Evolutionary conservation across 2,113 vertebrate species (phyloP).

Genomic region (Theropithecus gelada): DNA sequence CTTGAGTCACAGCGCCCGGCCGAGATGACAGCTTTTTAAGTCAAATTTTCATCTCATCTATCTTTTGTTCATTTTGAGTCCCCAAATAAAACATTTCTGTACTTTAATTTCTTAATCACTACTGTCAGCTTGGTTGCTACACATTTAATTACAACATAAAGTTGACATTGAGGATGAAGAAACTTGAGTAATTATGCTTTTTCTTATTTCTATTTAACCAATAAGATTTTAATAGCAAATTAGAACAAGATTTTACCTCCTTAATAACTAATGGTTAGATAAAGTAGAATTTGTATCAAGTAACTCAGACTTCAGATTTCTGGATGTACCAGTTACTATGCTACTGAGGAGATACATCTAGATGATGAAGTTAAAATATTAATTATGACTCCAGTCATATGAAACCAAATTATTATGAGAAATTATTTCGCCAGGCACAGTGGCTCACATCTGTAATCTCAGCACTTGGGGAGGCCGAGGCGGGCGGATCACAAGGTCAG

Average conservation of each 20-base stretch:
- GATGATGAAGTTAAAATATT: background rate
- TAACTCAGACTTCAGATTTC: background rate
- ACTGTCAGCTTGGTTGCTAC: background rate
- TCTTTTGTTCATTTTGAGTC: constrained; percentile 25
- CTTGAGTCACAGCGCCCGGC: too few species aligned
- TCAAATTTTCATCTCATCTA: background rate
- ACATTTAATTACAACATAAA: constrained; percentile 22
- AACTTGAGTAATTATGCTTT: constrained; percentile 14
- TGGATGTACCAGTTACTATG: background rate
- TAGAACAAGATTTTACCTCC: constrained; percentile 11
- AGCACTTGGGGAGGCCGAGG: too few species aligned
- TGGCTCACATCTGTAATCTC: too few species aligned
- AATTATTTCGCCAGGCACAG: background rate
- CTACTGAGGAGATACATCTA: background rate
- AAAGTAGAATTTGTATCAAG: constrained; percentile 14
- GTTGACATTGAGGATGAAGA: background rate
- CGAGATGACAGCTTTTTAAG: background rate
- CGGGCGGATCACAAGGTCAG: too few species aligned
- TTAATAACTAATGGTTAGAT: background rate
- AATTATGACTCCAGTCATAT: background rate
- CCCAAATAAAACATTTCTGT: constrained; percentile 38
- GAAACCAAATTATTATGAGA: constrained; percentile 9
- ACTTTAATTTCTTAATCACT: constrained; percentile 35
- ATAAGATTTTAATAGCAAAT: background rate
- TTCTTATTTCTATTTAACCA: constrained; percentile 12